Evolutionary conservation across 2,797 vertebrate species (phyloP).

Genomic region (Clarias platycephalus): DNA sequence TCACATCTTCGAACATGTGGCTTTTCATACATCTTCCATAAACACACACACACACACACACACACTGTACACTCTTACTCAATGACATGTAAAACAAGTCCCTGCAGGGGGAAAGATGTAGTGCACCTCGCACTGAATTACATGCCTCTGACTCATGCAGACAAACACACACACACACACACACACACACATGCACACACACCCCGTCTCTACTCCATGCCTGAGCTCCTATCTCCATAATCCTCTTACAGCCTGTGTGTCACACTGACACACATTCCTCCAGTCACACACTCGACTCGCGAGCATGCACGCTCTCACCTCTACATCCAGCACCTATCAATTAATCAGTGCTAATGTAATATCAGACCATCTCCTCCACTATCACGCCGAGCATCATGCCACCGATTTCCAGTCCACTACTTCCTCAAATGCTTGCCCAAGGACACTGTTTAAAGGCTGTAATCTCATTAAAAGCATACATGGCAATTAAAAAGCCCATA

Average conservation of each 20-base stretch:
- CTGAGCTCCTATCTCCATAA: conserved; percentile 67
- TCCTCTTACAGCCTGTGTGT: conserved; percentile 68
- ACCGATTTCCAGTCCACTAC: conserved; percentile 45
- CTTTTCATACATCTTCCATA: conserved; percentile 23
- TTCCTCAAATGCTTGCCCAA: conserved; percentile 41
- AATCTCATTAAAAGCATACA: conserved; percentile 41
- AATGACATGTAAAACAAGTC: conserved; percentile 53
- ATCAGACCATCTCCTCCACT: conserved; percentile 61
- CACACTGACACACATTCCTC: conserved; percentile 67
- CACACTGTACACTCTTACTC: conserved; percentile 33
- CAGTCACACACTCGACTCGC: conserved; percentile 29
- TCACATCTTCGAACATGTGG: conserved; percentile 3
- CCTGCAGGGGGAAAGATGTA: conserved; percentile 53
- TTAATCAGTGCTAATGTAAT: conserved; percentile 75
- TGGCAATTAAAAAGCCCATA: conserved; percentile 31
- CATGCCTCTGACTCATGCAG: conserved; percentile 48
- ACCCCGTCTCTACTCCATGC: conserved; percentile 55
- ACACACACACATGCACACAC: conserved; percentile 46
- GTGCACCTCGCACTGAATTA: conserved; percentile 49
- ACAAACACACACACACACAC: conserved; percentile 40
- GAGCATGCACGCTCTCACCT: conserved; percentile 53
- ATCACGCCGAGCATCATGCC: conserved; percentile 52
- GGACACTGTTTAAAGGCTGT: conserved; percentile 41
- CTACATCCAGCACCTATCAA: conserved; percentile 53
- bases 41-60: conserved; percentile 16